A percentile compares a stretch with the other conserved stretches of the same genome.
phyloP scores from a whole-genome alignment of 2,888 invertebrate species.

The Cataglyphis rosenhaueri region DNA sequence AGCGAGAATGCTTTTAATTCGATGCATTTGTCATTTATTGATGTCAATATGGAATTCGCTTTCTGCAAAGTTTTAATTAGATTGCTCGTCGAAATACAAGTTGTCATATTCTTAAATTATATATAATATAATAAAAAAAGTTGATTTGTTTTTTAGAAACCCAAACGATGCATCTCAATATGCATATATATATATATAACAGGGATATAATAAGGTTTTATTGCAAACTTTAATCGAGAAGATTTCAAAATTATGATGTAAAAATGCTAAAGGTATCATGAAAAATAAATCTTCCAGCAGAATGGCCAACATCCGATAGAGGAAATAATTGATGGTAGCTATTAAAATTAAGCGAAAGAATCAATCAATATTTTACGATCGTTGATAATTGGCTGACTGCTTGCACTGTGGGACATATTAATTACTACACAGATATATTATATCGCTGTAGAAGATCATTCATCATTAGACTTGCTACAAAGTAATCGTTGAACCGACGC shows the following conservation, averaged over 20 bases:
- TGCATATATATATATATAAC: too few species aligned
- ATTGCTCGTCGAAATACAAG: neutral
- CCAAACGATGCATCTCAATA: neutral
- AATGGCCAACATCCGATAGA: conserved; percentile 42
- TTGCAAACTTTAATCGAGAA: neutral
- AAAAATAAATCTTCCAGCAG: conserved; percentile 55
- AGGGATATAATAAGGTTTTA: neutral
- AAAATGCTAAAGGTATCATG: conserved; percentile 46
- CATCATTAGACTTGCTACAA: conserved; percentile 58
- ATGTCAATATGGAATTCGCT: neutral
- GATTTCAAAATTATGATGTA: neutral
- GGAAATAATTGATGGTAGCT: conserved; percentile 69
- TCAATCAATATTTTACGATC: conserved; percentile 80
- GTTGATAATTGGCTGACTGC: conserved; percentile 73
- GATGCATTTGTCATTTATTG: conserved; percentile 72
- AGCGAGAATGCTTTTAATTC: conserved; percentile 68
- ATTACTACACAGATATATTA: conserved; percentile 60
- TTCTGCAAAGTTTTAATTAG: conserved; percentile 6
- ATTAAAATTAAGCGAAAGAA: conserved; percentile 75
- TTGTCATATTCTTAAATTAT: neutral
- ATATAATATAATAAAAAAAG: neutral
- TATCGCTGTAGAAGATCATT: conserved; percentile 61
- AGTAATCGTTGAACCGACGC: conserved; percentile 41
- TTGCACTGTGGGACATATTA: conserved; percentile 67
- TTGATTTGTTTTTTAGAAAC: neutral